phyloP scores from a whole-genome alignment of 2,797 vertebrate species.

The Ciconia nigra region DNA sequence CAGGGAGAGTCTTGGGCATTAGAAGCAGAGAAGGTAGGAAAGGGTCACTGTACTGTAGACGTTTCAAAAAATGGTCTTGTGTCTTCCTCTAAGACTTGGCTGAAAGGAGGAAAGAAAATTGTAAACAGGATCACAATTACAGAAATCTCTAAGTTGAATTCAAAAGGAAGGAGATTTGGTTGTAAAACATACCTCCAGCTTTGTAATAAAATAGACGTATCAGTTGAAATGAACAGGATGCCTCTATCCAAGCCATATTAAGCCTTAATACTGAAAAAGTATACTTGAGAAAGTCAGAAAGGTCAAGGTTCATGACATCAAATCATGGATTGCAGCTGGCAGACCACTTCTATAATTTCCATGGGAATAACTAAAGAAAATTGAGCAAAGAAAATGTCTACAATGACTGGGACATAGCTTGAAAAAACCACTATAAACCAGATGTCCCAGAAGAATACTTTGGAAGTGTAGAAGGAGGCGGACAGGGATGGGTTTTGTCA shows the following conservation, averaged over 20 bases:
- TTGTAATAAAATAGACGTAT: conserved; percentile 43
- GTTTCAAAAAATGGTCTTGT: conserved; percentile 6
- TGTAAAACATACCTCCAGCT: conserved; percentile 38
- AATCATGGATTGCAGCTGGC: conserved; percentile 49
- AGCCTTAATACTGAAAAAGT: conserved; percentile 56
- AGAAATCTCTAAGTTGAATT: conserved; percentile 11
- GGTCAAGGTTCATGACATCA: conserved; percentile 51
- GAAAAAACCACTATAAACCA: conserved; percentile 42
- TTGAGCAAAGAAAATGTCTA: conserved; percentile 48
- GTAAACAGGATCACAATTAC: background rate
- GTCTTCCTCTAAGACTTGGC: conserved; percentile 2
- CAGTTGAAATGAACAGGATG: conserved; percentile 43
- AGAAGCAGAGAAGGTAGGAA: background rate
- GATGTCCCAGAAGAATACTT: conserved; percentile 65
- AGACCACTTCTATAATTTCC: conserved; percentile 61
- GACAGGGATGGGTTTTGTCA: conserved; percentile 67
- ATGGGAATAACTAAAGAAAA: conserved; percentile 71
- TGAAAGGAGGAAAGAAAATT: conserved; percentile 34
- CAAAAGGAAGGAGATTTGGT: background rate
- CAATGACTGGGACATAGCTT: conserved; percentile 48
- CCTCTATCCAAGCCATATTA: conserved; percentile 47
- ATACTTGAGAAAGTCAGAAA: conserved; percentile 62
- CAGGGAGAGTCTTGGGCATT: background rate
- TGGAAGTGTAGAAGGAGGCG: conserved; percentile 27
- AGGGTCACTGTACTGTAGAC: background rate